Evolutionary conservation across 2,888 invertebrate genomes (phyloP).

Genomic region (Anodontia alba): DNA sequence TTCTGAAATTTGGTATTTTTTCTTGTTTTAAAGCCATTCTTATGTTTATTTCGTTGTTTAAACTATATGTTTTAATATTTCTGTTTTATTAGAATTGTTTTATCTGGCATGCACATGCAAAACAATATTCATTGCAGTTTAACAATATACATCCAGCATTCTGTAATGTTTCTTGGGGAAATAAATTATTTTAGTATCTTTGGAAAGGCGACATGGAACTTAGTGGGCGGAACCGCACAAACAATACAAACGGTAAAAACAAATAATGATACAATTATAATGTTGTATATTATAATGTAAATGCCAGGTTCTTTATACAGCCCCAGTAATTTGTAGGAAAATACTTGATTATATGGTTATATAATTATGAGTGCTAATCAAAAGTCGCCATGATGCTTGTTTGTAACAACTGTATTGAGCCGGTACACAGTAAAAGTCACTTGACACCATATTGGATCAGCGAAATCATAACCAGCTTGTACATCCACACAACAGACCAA

Average conservation of each 20-base stretch:
- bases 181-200: not conserved
- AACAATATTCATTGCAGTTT: not conserved
- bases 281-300: not conserved
- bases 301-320: not conserved
- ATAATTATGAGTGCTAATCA: constrained; percentile 11
- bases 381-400: constrained; percentile 5
- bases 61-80: no score
- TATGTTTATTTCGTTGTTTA: no score
- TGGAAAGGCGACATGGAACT: not conserved
- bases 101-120: no score
- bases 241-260: not conserved
- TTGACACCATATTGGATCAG: no score
- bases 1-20: no score
- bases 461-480: no score
- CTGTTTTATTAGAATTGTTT: no score
- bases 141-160: not conserved
- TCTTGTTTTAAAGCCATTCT: no score
- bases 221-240: not conserved
- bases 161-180: not conserved
- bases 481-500: no score
- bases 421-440: no score
- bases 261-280: constrained; percentile 11
- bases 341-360: not conserved
- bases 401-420: not conserved
- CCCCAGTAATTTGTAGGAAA: constrained; percentile 3